These are phyloP conservation scores for Drosophila birchii DNA, from an alignment of 2,888 invertebrate genomes.

Conservation along the genomic window DNA sequence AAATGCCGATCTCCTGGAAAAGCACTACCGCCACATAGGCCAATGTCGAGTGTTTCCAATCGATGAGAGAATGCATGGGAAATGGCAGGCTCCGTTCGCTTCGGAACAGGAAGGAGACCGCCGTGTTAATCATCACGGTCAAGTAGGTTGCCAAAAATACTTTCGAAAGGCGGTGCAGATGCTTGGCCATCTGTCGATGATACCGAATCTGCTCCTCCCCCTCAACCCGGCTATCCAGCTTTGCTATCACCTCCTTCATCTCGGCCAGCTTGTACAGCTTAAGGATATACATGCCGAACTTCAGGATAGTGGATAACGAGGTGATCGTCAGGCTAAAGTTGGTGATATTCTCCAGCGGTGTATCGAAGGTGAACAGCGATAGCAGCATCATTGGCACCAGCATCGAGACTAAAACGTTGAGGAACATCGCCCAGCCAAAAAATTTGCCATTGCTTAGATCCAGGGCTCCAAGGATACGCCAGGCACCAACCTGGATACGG, in stretches of 20 bases:
- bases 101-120: slow-evolving; percentile 9
- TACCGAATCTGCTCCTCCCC: slow-evolving; percentile 11
- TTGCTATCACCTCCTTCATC: slow-evolving; percentile 25
- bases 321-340: slow-evolving; percentile 53
- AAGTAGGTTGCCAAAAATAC: slow-evolving; percentile 33
- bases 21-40: slow-evolving; percentile 29
- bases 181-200: background rate
- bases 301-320: slow-evolving; percentile 36
- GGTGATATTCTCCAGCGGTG: slow-evolving; percentile 52
- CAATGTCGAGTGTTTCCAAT: slow-evolving; percentile 51
- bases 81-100: slow-evolving; percentile 46
- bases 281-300: slow-evolving; percentile 42
- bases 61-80: slow-evolving; percentile 59
- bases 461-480: slow-evolving; percentile 49
- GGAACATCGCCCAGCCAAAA: slow-evolving; percentile 9
- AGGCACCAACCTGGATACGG: slow-evolving; percentile 28
- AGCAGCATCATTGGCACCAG: slow-evolving; percentile 22
- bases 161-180: slow-evolving; percentile 15
- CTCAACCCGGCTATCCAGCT: slow-evolving; percentile 40
- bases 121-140: background rate
- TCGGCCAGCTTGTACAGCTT: slow-evolving; percentile 36
- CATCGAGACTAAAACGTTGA: slow-evolving; percentile 14
- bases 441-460: slow-evolving; percentile 33
- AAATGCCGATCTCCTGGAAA: slow-evolving; percentile 33
- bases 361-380: slow-evolving; percentile 33